Percentiles rank a stretch among this genome's conserved stretches.
These are phyloP conservation scores for Apus apus DNA, from an alignment of 2,113 vertebrate genomes.

Conservation along the genomic window DNA sequence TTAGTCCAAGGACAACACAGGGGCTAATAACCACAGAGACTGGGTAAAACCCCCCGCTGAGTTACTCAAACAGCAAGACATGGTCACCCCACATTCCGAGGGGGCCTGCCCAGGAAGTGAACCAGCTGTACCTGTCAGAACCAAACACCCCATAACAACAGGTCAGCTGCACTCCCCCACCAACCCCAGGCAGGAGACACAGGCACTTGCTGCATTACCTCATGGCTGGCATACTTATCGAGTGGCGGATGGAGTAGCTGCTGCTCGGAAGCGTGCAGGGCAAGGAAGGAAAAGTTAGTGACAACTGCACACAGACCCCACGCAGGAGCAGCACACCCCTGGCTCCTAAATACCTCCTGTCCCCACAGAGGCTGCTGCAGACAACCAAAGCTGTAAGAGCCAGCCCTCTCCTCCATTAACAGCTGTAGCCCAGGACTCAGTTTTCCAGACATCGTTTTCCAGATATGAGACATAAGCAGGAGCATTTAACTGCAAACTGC, in stretches of 20 bases:
- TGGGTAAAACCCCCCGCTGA: background rate
- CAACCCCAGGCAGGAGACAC: background rate
- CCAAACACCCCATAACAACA: background rate
- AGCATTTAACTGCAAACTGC: background rate
- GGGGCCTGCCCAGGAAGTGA: background rate
- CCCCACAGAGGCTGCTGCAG: background rate
- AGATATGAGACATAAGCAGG: rapidly evolving
- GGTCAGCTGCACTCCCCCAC: background rate
- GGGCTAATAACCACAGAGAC: background rate
- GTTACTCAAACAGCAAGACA: background rate
- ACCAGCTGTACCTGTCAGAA: background rate
- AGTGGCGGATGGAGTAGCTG: conserved; percentile 98
- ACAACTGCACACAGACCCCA: background rate
- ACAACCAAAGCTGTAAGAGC: rapidly evolving
- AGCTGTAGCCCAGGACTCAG: background rate
- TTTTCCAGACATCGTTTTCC: background rate
- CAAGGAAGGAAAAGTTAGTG: conserved; percentile 81
- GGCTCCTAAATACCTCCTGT: background rate
- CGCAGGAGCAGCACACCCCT: background rate
- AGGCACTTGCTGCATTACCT: conserved; percentile 85
- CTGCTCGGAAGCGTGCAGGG: conserved; percentile 88
- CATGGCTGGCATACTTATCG: conserved; percentile 99
- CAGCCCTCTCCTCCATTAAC: background rate
- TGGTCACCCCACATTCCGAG: rapidly evolving
- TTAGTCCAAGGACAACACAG: background rate